These are phyloP conservation scores for Pseudopleuronectes americanus DNA, from an alignment of 2,797 vertebrate genomes.

Conservation along the genomic window DNA sequence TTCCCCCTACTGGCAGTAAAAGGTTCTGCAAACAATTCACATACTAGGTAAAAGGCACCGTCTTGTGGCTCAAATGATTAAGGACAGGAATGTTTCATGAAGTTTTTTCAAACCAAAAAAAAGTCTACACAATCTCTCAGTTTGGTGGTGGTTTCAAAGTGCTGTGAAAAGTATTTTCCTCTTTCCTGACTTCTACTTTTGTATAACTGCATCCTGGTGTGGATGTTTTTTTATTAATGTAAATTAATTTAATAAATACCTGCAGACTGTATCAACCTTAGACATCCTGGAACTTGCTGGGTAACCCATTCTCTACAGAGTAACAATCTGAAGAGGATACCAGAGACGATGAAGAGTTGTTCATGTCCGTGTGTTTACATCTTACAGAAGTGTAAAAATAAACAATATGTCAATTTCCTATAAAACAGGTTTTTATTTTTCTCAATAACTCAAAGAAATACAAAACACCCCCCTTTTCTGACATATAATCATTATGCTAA, in stretches of 20 bases:
- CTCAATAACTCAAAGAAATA: constrained; percentile 24
- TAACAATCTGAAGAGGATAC: too few relatives aligned
- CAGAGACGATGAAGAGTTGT: neutral
- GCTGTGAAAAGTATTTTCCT: neutral
- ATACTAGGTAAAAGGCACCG: constrained; percentile 19
- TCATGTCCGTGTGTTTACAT: neutral
- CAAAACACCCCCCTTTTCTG: neutral
- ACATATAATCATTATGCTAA: neutral
- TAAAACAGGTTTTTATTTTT: constrained; percentile 57
- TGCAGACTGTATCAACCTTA: too few relatives aligned
- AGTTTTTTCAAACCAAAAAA: neutral
- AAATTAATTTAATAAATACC: too few relatives aligned
- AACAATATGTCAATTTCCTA: constrained; percentile 10
- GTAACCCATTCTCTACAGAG: too few relatives aligned
- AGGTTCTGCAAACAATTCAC: neutral
- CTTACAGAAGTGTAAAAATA: neutral
- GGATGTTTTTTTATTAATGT: too few relatives aligned
- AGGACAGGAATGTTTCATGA: neutral
- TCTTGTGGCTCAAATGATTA: constrained; percentile 5
- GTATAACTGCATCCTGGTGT: neutral
- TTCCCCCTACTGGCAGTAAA: constrained; percentile 4
- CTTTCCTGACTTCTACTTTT: neutral
- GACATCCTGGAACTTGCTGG: too few relatives aligned
- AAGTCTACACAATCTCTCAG: too few relatives aligned
- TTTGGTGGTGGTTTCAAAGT: neutral